Percentiles rank a stretch among this genome's conserved stretches.
Evolutionary conservation across 2,113 vertebrate species (phyloP).

Genomic region (Pica pica): DNA sequence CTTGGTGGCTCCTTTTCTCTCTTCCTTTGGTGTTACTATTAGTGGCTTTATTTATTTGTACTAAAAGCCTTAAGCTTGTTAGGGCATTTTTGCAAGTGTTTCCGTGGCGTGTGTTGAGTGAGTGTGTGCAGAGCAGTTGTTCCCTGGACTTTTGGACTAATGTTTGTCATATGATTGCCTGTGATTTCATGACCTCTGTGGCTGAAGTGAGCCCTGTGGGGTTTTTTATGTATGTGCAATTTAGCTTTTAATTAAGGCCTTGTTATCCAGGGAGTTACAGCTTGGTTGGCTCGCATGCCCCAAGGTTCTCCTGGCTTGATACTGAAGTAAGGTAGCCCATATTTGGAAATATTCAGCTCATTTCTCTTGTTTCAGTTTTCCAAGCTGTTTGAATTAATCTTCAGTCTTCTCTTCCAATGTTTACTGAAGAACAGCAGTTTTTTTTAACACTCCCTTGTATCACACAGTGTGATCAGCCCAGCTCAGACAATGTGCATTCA

Average conservation of each 20-base stretch:
- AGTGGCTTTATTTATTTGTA: constrained; percentile 58
- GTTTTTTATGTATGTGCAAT: constrained; percentile 44
- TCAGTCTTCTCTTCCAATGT: constrained; percentile 57
- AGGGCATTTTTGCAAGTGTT: constrained; percentile 30
- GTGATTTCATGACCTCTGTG: constrained; percentile 55
- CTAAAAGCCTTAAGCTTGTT: constrained; percentile 37
- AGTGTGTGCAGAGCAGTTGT: constrained; percentile 44
- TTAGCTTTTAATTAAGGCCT: constrained; percentile 57
- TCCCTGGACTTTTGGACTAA: constrained; percentile 43
- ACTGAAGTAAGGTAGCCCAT: constrained; percentile 42
- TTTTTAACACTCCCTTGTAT: constrained; percentile 59
- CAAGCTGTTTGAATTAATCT: constrained; percentile 62
- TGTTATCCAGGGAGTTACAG: constrained; percentile 42
- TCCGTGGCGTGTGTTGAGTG: constrained; percentile 51
- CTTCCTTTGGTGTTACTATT: constrained; percentile 46
- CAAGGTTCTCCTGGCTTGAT: constrained; percentile 30
- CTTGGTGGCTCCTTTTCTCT: not conserved
- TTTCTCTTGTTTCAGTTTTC: constrained; percentile 48
- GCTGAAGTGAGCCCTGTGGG: constrained; percentile 11
- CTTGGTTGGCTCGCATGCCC: not conserved
- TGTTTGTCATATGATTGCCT: constrained; percentile 50
- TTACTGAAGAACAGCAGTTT: constrained; percentile 59
- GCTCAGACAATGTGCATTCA: constrained; percentile 52
- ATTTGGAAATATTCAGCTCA: constrained; percentile 37
- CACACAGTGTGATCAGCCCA: constrained; percentile 40